Evolutionary conservation across 37 sponge, comb jelly and placozoan genomes (phyloP), one percentile per base, ranked within the genome.

Genomic region (Spongilla lacustris): DNA sequence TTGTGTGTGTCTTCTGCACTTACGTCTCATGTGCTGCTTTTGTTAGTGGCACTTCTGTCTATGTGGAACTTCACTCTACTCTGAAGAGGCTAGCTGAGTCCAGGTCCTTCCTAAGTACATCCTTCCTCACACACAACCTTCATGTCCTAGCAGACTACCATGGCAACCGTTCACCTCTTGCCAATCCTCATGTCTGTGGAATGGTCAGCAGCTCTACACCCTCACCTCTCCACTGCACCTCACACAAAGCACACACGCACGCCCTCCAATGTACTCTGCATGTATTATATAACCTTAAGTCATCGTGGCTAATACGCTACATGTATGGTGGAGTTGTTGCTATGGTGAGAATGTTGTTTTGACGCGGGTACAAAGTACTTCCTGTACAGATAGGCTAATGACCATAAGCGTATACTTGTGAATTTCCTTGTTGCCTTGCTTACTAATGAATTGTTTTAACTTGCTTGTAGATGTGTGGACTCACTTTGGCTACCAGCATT

Each of bases 101-200:
- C 35, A 81, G 30, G 35, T 35, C 4, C 28, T 8, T 81, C 72
- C 70, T 69, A 1, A 81, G 25, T 30, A 25, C 69, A 13, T 25
- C 79, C 0, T 73, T 79, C 27, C 70, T 89, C 58, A 89, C 89
- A 21, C n/a, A 26, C 38, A 41, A 89, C 28, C 70, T 72, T 22
- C 89, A 89, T 25, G 73, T 98, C 29, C 36, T 90, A 13, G 94
- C 98, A 1, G 98, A 98, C 74, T 87, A 82, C 68, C 91, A 89
- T 70, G 96, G 96, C 76, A 98, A 98, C 91, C 76, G 98, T 22
- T 94, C 96, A 19, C 93, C 96, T 13, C 80, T 96, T 26, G 93
- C 91, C 23, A 83, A 90, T 75, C 91, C 91, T 67, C 48, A 34
- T 34, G 26, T 96, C 19, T 23, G 74, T 46, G 93, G 93, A 69